These are phyloP conservation scores for Plutella xylostella DNA, from an alignment of 2,888 invertebrate species.

Conservation along the genomic window DNA sequence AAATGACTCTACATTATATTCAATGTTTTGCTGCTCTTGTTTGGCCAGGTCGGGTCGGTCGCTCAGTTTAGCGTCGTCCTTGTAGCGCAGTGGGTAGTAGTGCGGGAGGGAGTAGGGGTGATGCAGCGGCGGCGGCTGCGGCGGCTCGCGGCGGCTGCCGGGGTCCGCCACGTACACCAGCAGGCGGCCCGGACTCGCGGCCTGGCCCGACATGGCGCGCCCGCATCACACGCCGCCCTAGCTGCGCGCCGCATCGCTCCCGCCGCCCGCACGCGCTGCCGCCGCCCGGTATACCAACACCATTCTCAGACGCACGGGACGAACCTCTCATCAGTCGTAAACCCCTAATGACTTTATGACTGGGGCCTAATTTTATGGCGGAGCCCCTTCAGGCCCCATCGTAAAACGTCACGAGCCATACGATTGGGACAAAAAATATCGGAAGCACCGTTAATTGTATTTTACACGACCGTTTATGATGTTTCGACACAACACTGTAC, in stretches of 20 bases:
- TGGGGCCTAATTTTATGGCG: slow-evolving; percentile 55
- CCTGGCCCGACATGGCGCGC: slow-evolving; percentile 80
- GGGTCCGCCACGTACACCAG: slow-evolving; percentile 66
- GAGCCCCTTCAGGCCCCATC: slow-evolving; percentile 61
- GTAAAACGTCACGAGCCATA: slow-evolving; percentile 27
- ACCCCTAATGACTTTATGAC: slow-evolving; percentile 49
- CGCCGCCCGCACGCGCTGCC: slow-evolving; percentile 1
- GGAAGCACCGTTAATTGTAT: slow-evolving; percentile 29
- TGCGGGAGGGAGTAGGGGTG: slow-evolving; percentile 33
- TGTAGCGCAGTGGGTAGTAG: slow-evolving; percentile 40
- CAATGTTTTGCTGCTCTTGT: slow-evolving; percentile 37
- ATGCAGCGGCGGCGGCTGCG: slow-evolving; percentile 25
- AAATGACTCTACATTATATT: slow-evolving; percentile 41
- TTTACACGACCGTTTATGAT: slow-evolving; percentile 2
- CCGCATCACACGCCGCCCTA: slow-evolving; percentile 76
- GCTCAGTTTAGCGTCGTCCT: slow-evolving; percentile 34
- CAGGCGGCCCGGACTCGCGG: slow-evolving; percentile 64
- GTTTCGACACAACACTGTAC: slow-evolving; percentile 13
- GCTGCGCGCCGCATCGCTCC: slow-evolving; percentile 36
- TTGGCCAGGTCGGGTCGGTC: slow-evolving; percentile 30
- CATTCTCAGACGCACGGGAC: slow-evolving; percentile 44
- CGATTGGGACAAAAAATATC: slow-evolving; percentile 27
- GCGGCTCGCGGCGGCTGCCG: slow-evolving; percentile 40
- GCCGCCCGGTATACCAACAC: slow-evolving; percentile 28
- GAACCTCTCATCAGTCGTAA: slow-evolving; percentile 42